Base-by-base conservation (phyloP, 2,888 invertebrate species). In the Oscheius sp. region DNA sequence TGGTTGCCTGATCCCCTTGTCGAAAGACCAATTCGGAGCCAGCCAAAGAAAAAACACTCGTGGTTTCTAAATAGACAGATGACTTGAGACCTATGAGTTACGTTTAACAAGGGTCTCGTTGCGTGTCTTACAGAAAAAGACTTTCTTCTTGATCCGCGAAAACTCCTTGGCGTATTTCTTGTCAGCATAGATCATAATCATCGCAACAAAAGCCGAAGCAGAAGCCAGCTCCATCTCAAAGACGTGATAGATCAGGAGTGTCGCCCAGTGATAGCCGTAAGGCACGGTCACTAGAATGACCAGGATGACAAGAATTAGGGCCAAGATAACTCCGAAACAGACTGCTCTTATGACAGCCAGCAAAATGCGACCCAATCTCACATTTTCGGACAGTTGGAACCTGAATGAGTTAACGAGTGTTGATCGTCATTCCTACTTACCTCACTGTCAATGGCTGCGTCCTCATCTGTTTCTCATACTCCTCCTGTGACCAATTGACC, bases 301-400 rank as follows among this genome's bases (percentile, higher is more conserved):
- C 2, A 53, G n/a, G 7, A 68, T 5, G 5, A 55, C 55, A 5
- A 68, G 37, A 21, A 55, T 33, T 10, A 68, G 55, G 35, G 68
- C 68, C 21, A 68, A 21, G 10, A 35, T 37, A 1, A 68, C 68
- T 7, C 68, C 68, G 29, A 68, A 37, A 37, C 68, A 68, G 29
- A 72, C 47, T 10, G 62, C 71, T 48, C 29, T 29, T 13, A 72
- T 21, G 1, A 59, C 59, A 1, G 60, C 50, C 7, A 60, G 33
- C 9, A 72, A 33, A 21, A 72, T 60, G 10, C 32, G 59, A 10
- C 71, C 71, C 0, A 72, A 7, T 35, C 71, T 60, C 13, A 72
- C 71, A 60, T 72, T 72, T 35, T 72, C 71, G 4, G 71, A 72
- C n/a, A 72, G 62, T 62, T 72, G 71, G 33, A 60, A 72, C n/a